A percentile compares a stretch with the other conserved stretches of the same genome.
Conservation (phyloP, 2,113 vertebrate genomes). For the Condylura cristata region DNA sequence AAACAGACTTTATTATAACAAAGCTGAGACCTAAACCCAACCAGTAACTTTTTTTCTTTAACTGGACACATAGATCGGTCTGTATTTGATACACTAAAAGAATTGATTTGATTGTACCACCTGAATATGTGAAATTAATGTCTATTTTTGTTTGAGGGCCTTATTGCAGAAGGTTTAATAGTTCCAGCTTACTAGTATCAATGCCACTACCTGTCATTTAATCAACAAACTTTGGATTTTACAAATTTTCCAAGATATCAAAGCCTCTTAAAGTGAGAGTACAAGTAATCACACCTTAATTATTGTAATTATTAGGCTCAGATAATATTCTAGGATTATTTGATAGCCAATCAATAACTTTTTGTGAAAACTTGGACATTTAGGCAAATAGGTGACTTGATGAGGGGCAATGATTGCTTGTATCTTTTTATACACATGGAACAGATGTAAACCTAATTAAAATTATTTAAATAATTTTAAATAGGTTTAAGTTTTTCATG, state of each 20-base stretch:
- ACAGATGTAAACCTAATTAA: not conserved
- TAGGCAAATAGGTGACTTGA: not conserved
- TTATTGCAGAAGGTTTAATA: not conserved
- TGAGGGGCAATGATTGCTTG: not conserved
- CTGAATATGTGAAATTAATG: not conserved
- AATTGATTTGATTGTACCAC: not conserved
- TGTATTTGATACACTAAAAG: not conserved
- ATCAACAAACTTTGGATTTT: not conserved
- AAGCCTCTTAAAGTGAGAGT: conserved; percentile 1
- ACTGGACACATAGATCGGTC: not conserved
- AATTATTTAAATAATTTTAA: not conserved
- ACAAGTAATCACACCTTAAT: conserved; percentile 35
- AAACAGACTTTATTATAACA: not conserved
- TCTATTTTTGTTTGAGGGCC: not conserved
- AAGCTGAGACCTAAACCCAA: not conserved
- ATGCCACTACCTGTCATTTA: not conserved
- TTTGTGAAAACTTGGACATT: conserved; percentile 12
- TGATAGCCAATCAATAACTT: not conserved
- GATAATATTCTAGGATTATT: conserved; percentile 12
- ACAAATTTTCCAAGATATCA: not conserved
- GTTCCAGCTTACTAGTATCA: conserved; percentile 2
- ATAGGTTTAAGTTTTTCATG: conserved; percentile 7
- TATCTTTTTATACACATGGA: not conserved
- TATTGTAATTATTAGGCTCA: not conserved
- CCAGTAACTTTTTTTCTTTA: not conserved